Evolutionary conservation across 2,797 vertebrate genomes (phyloP).

Genomic region (Gymnoscopelus braueri): DNA sequence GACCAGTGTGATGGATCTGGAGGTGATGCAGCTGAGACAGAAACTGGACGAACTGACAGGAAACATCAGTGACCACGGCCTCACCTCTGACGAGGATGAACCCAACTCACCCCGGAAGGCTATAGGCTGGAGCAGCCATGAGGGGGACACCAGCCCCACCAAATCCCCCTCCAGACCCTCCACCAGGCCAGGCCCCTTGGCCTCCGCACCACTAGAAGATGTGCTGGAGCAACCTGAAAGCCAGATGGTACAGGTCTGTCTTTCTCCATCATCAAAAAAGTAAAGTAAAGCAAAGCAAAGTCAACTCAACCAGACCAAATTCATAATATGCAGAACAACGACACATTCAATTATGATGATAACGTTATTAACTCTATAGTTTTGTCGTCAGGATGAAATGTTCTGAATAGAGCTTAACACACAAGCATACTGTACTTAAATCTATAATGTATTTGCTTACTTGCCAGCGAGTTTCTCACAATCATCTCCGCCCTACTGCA

Average conservation of each 20-base stretch:
- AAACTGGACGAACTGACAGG: conserved; percentile 87
- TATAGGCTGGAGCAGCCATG: conserved; percentile 38
- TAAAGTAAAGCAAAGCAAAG: background rate
- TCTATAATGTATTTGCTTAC: background rate
- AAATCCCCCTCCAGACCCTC: conserved; percentile 45
- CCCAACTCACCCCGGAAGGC: conserved; percentile 35
- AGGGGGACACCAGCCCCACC: conserved; percentile 32
- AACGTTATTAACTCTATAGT: too few relatives aligned
- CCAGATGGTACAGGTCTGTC: conserved; percentile 52
- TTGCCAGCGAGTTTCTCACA: conserved; percentile 20
- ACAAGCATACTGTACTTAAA: background rate
- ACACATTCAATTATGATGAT: too few relatives aligned
- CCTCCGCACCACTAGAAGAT: conserved; percentile 36
- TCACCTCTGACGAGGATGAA: conserved; percentile 85
- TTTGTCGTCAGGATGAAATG: background rate
- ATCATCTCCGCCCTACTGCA: background rate
- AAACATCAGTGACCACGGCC: conserved; percentile 85
- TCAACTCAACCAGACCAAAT: too few relatives aligned
- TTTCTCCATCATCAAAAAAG: background rate
- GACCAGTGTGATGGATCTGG: conserved; percentile 67
- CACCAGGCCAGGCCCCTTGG: conserved; percentile 43
- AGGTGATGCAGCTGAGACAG: conserved; percentile 85
- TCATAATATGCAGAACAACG: too few relatives aligned
- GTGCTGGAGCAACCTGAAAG: conserved; percentile 12
- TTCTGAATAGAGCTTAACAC: background rate